Conservation (phyloP, 2,888 invertebrate genomes). For the Drosophila hamatofila region DNA sequence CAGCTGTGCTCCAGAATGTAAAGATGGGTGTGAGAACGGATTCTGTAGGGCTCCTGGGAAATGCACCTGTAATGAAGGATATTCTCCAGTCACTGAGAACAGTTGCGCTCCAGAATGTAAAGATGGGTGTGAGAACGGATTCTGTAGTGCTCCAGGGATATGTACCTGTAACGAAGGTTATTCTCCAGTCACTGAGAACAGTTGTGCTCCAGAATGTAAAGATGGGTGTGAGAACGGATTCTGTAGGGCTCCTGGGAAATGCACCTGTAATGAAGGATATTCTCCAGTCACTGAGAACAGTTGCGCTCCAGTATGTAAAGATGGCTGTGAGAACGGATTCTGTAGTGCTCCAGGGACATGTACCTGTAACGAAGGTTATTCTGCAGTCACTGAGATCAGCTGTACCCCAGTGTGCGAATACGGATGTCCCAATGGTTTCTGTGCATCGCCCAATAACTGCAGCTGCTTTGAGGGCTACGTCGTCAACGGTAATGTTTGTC, state of each 20-base stretch:
- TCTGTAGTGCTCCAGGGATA: slow-evolving; percentile 2
- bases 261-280: slow-evolving; percentile 29
- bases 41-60: slow-evolving; percentile 8
- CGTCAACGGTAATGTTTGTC: slow-evolving; percentile 15
- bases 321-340: slow-evolving; percentile 28
- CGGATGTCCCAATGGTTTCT: slow-evolving; percentile 29
- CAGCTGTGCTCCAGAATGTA: slow-evolving; percentile 27
- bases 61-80: slow-evolving; percentile 29
- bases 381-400: neutral
- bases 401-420: slow-evolving; percentile 29
- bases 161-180: slow-evolving; percentile 2
- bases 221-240: slow-evolving; percentile 29
- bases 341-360: slow-evolving; percentile 35
- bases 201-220: slow-evolving; percentile 24
- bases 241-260: slow-evolving; percentile 18
- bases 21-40: slow-evolving; percentile 25
- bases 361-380: slow-evolving; percentile 28
- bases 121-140: slow-evolving; percentile 31
- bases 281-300: neutral
- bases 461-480: slow-evolving; percentile 32
- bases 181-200: slow-evolving; percentile 7
- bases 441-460: slow-evolving; percentile 33
- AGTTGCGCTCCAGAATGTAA: slow-evolving; percentile 27
- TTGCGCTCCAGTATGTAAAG: slow-evolving; percentile 19
- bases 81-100: slow-evolving; percentile 6